These are phyloP conservation scores for Oreochromis mossambicus DNA, from an alignment of 2,797 vertebrate species.

Conservation along the genomic window DNA sequence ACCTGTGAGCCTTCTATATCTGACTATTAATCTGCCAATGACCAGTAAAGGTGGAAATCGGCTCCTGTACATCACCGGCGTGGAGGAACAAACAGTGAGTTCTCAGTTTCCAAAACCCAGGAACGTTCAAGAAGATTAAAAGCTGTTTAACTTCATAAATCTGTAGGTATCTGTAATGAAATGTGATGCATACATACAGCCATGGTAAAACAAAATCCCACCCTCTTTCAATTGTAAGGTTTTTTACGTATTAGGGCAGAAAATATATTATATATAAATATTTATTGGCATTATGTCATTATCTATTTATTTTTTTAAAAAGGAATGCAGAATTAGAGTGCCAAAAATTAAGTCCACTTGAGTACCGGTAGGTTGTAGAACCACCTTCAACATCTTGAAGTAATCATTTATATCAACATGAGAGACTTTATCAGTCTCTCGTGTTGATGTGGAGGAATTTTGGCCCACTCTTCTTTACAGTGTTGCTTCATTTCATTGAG, in stretches of 20 bases:
- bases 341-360: neutral
- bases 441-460: neutral
- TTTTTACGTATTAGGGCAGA: too few relatives aligned
- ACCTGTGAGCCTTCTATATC: conserved; percentile 76
- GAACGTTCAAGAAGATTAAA: neutral
- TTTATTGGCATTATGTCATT: neutral
- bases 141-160: neutral
- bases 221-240: too few relatives aligned
- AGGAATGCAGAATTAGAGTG: neutral
- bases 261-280: too few relatives aligned
- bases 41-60: conserved; percentile 77
- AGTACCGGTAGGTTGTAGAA: neutral
- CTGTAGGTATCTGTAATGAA: neutral
- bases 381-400: neutral
- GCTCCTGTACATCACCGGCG: conserved; percentile 80
- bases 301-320: neutral
- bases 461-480: neutral
- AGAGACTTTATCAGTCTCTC: neutral
- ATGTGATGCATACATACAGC: neutral
- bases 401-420: neutral
- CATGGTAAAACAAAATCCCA: too few relatives aligned
- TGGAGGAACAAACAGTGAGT: conserved; percentile 70
- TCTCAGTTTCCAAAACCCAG: neutral
- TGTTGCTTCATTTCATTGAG: neutral
- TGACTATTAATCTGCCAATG: conserved; percentile 80